Conservation (phyloP, 2,113 vertebrate species). For the Salvelinus namaycush region DNA sequence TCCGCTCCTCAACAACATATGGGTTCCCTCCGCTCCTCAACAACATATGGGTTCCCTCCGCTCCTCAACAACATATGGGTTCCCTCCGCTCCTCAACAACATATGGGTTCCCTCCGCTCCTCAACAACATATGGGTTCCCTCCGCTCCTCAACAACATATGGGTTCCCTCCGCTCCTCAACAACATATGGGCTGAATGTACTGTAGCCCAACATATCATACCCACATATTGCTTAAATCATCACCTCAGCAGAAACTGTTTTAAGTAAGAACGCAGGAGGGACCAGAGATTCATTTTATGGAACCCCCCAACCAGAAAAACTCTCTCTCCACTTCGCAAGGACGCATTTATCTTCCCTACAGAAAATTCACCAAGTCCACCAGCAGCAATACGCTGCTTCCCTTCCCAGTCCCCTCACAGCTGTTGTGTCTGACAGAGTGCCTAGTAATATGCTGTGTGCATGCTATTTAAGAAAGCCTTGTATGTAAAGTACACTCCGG, state of each 20-base stretch:
- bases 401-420: conserved; percentile 4
- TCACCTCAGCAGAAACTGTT: conserved; percentile 3
- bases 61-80: background rate
- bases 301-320: background rate
- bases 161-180: no score
- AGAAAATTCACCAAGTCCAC: background rate
- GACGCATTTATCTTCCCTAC: background rate
- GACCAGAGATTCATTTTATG: conserved; percentile 3
- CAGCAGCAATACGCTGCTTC: background rate
- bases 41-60: background rate
- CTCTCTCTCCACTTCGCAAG: background rate
- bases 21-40: background rate
- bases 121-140: background rate
- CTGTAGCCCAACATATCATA: background rate
- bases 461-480: conserved; percentile 2
- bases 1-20: no score
- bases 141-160: background rate
- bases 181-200: background rate
- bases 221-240: background rate
- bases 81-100: no score
- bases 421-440: conserved; percentile 4
- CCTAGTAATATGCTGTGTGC: conserved; percentile 10
- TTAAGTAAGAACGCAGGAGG: background rate
- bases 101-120: background rate
- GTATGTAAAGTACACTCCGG: conserved; percentile 8